Base-by-base conservation (phyloP, 2,888 invertebrate species). In the Leptopilina drosophilae region DNA sequence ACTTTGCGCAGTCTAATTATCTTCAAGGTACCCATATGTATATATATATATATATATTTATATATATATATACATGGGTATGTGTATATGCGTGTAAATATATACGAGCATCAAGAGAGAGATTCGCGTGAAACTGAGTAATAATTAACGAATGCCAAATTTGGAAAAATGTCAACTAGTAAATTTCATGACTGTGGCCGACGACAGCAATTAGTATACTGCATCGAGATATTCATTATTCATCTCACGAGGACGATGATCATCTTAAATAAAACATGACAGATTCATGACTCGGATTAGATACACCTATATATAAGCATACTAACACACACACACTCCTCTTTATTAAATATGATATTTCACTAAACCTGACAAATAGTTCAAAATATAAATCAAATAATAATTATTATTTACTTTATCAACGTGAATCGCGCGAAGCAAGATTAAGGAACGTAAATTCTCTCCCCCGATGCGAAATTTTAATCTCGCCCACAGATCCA, bases 1-100 rank as follows among this genome's bases (percentile, higher is more conserved):
- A 73, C 73, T 73, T 73, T 14, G 73, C 33, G 40, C 26, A 79
- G 78, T 81, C 80, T 80, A 83, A 81, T 81, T 81, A 83, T 77
- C 78, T 42, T 80, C 77, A 56, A 53, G 80, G 53, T 79, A 64
- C 42, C 5, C 8, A 1, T 5, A 42, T 0, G 12, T 49, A 49
- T 49, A 49, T 49, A 49, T 9, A 49, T 49, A 9, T 49, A 49
- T 42, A 42, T 42, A 42, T 42, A 42, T 42, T 7, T 42, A 42
- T 8, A 49, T 1, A 49, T 49, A 12, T 11, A 49, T 49, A 49
- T 49, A 49, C 1, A 49, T 12, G 1, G 11, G 11, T 73, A 8
- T 42, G 12, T 49, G 11, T 49, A 49, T 49, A 49, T 49, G 11
- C 11, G 26, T 33, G 33, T 33, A 33, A 33, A 33, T 33, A 33